Conservation (phyloP, 1,140 invertebrate species). For the Calephelis virginiensis region DNA sequence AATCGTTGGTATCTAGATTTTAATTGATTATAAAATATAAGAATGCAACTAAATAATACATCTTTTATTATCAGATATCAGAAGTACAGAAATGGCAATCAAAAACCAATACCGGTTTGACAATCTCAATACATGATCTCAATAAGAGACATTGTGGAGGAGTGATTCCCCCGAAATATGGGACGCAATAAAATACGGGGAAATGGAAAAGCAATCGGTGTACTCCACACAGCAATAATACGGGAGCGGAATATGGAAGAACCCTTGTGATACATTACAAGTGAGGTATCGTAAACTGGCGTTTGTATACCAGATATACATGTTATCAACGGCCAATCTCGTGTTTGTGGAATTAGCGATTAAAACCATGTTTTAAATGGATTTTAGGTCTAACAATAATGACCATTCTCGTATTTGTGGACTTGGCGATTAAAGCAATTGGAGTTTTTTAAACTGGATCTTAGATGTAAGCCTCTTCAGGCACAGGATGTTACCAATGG, state of each 20-base stretch:
- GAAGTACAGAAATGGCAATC: constrained; percentile 43
- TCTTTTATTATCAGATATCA: neutral
- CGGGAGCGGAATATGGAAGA: constrained; percentile 47
- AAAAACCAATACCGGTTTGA: constrained; percentile 61
- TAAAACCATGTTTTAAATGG: too few relatives aligned
- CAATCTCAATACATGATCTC: constrained; percentile 62
- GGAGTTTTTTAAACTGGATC: too few relatives aligned
- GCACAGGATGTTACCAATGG: too few relatives aligned
- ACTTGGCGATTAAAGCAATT: too few relatives aligned
- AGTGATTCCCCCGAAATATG: constrained; percentile 66
- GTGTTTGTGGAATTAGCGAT: neutral
- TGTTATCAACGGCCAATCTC: neutral
- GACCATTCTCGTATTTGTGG: too few relatives aligned
- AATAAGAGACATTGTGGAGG: constrained; percentile 54
- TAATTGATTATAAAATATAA: too few relatives aligned
- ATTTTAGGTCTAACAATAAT: too few relatives aligned
- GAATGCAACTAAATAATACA: constrained; percentile 33
- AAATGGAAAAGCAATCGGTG: constrained; percentile 65
- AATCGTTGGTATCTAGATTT: too few relatives aligned
- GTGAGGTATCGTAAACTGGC: constrained; percentile 33
- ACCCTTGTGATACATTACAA: constrained; percentile 34
- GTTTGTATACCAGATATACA: constrained; percentile 10
- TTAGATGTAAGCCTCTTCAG: too few relatives aligned
- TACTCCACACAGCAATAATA: constrained; percentile 56
- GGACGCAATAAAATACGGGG: constrained; percentile 69